Percentiles rank a stretch among this genome's conserved stretches.
Evolutionary conservation across 37 sponge, comb jelly and placozoan genomes (phyloP).

Genomic region (Spongilla lacustris): DNA sequence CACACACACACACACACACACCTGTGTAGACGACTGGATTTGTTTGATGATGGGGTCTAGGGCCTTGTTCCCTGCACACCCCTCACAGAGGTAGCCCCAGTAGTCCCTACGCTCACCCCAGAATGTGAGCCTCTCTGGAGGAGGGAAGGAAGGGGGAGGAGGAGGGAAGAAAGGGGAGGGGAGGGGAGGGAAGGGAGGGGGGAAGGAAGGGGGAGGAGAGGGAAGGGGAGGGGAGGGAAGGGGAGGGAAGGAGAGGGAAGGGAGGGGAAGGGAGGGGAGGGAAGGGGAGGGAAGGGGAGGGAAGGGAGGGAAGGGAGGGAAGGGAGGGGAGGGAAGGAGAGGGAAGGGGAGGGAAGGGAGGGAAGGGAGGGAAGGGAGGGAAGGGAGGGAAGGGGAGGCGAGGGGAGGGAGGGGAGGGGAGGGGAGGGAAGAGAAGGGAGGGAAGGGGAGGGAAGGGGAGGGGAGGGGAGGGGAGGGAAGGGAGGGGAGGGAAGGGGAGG

Average conservation of each 20-base stretch:
- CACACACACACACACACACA: conserved; percentile 18
- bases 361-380: too few species aligned
- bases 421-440: too few species aligned
- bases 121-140: conserved; percentile 74
- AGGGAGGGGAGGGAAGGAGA: not conserved
- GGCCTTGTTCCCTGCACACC: conserved; percentile 41
- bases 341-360: too few species aligned
- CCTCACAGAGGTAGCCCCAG: conserved; percentile 70
- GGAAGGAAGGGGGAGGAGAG: not conserved
- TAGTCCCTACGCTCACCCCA: conserved; percentile 87
- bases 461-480: too few species aligned
- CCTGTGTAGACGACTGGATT: conserved; percentile 56
- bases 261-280: not conserved
- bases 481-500: too few species aligned
- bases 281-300: not conserved
- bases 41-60: conserved; percentile 52
- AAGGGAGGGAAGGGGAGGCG: too few species aligned
- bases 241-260: not conserved
- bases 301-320: too few species aligned
- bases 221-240: not conserved
- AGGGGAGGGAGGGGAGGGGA: too few species aligned
- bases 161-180: not conserved
- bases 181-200: not conserved
- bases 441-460: too few species aligned
- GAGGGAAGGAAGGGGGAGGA: not conserved